phyloP scores from a whole-genome alignment of 2,888 invertebrate genomes.

The Copidosoma aretas region DNA sequence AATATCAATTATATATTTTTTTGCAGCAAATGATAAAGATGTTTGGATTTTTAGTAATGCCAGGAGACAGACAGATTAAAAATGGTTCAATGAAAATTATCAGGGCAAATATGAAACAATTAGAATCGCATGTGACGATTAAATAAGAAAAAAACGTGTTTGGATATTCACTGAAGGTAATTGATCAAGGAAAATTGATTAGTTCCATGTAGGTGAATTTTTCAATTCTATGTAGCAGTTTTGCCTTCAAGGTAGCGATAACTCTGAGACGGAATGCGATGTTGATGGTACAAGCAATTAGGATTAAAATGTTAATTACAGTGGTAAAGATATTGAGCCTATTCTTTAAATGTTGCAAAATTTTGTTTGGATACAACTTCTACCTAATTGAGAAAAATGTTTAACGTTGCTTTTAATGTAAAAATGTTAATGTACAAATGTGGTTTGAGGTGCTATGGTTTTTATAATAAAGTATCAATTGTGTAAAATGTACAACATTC shows the following conservation, averaged over 20 bases:
- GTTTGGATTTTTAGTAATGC: constrained; percentile 94
- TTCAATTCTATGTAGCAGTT: constrained; percentile 11
- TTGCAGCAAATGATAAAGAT: constrained; percentile 66
- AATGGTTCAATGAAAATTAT: constrained; percentile 81
- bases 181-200: background rate
- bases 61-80: constrained; percentile 83
- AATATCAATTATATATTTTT: constrained; percentile 17
- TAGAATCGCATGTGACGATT: constrained; percentile 73
- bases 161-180: constrained; percentile 74
- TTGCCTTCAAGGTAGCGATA: constrained; percentile 77
- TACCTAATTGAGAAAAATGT: background rate
- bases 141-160: constrained; percentile 74
- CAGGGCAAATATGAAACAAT: constrained; percentile 70
- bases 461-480: too few species aligned
- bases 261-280: constrained; percentile 91
- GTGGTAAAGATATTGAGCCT: constrained; percentile 53
- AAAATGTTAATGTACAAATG: too few species aligned
- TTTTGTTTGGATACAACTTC: constrained; percentile 11
- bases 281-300: constrained; percentile 79
- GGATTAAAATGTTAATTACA: constrained; percentile 78
- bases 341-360: constrained; percentile 27
- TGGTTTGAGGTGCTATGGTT: too few species aligned
- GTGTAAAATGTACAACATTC: too few species aligned
- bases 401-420: too few species aligned
- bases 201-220: constrained; percentile 2